A percentile compares a stretch with the other conserved stretches of the same genome.
These are phyloP conservation scores for Chaetura pelagica DNA, from an alignment of 2,113 vertebrate species.

Conservation along the genomic window DNA sequence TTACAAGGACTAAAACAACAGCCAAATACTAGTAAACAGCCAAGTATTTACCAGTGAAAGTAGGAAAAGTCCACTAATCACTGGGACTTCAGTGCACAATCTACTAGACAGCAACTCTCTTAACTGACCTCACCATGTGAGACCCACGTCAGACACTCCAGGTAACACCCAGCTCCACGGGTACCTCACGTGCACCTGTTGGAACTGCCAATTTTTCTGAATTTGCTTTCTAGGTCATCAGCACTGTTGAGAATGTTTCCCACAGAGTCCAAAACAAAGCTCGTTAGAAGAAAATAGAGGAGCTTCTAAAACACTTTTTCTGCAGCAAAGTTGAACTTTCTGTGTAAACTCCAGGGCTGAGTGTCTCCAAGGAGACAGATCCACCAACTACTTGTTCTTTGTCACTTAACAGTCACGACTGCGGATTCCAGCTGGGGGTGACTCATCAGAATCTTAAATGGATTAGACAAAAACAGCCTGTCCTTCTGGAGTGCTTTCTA, in stretches of 20 bases:
- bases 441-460: conserved; percentile 63
- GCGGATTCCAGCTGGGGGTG: conserved; percentile 48
- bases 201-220: neutral
- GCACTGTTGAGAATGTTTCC: neutral
- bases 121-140: neutral
- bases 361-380: conserved; percentile 58
- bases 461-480: conserved; percentile 38
- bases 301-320: conserved; percentile 6
- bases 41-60: neutral
- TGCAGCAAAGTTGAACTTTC: conserved; percentile 3
- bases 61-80: neutral
- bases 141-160: neutral
- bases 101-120: neutral
- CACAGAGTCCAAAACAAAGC: neutral
- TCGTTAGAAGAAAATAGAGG: neutral
- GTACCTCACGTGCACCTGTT: neutral
- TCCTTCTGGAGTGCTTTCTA: conserved; percentile 19
- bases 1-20: neutral
- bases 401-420: conserved; percentile 62
- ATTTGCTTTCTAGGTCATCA: neutral
- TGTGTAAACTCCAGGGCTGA: conserved; percentile 18
- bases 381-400: conserved; percentile 44
- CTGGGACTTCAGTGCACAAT: neutral
- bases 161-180: neutral
- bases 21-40: neutral